Evolutionary conservation across 2,113 vertebrate genomes (phyloP).

Genomic region (Brachirus orientalis): DNA sequence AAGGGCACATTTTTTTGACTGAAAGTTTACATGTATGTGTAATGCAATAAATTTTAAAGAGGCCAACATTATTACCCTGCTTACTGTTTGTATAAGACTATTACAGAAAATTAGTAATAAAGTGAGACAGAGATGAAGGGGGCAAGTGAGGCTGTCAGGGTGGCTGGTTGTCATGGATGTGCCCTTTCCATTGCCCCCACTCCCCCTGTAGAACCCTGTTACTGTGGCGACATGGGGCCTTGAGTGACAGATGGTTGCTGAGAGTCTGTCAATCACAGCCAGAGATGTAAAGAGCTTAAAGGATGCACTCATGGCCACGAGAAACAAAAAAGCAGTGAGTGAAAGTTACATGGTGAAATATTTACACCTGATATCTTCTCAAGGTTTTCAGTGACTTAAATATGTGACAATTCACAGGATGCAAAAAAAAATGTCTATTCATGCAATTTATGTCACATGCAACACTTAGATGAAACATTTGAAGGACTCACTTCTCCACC

Average conservation of each 20-base stretch:
- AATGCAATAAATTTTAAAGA: neutral
- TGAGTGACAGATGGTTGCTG: slow-evolving; percentile 71
- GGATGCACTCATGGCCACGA: slow-evolving; percentile 20
- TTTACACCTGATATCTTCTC: neutral
- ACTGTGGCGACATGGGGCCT: slow-evolving; percentile 55
- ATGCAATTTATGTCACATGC: no score
- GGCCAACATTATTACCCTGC: neutral
- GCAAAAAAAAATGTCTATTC: neutral
- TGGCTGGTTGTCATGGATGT: slow-evolving; percentile 64
- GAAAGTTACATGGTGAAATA: neutral
- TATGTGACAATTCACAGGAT: neutral
- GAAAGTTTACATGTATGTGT: slow-evolving; percentile 8
- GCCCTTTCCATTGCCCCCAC: slow-evolving; percentile 52
- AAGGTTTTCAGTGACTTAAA: neutral
- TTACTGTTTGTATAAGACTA: no score
- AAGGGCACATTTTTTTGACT: slow-evolving; percentile 18
- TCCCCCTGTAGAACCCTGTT: slow-evolving; percentile 45
- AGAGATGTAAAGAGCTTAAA: slow-evolving; percentile 64
- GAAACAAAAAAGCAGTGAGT: slow-evolving; percentile 12
- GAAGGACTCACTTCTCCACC: no score
- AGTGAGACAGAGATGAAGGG: slow-evolving; percentile 1
- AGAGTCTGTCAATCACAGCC: slow-evolving; percentile 67
- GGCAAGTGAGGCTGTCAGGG: slow-evolving; percentile 53
- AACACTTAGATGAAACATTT: no score
- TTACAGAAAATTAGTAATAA: slow-evolving; percentile 1